Base-by-base conservation (phyloP, 2,888 invertebrate species). In the Bembecia ichneumoniformis region DNA sequence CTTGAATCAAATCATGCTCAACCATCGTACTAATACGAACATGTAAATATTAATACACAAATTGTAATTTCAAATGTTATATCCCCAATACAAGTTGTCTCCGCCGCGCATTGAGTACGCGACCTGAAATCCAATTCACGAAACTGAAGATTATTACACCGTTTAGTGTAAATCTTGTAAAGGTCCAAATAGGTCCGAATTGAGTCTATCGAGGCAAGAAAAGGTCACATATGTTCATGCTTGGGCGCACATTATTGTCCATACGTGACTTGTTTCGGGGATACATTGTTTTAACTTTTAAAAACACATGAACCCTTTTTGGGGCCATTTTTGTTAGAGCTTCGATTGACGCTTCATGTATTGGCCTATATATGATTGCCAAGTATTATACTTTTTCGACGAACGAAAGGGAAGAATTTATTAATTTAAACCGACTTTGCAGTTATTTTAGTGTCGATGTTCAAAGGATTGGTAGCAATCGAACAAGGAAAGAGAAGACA, bases 211-310 rank as follows among this genome's bases (percentile, higher is more conserved):
- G 56, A 64, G 28, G 28, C 28, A 28, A n/a, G 40, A 40, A 40
- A 44, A 60, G 66, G 68, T 61, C 68, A 57, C 65, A 69, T 59
- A 69, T 59, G 60, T 58, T 60, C 54, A 56, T 52, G 55, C 58
- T 54, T 56, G 58, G 45, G 56, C 59, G 13, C 10, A 59, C 62
- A 58, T 67, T 67, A 70, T 70, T 56, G 62, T 54, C 47, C 54
- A 50, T 60, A 74, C 74, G 75, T 75, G 77, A 70, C 62, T 53
- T 51, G 73, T 56, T 62, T 66, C 53, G 59, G 56, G 56, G 62
- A 69, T 64, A 58, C 58, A 58, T 54, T 15, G 44, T 44, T 58
- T 58, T 59, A 60, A 63, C 59, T 61, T 63, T 63, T 60, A 55
- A 67, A 28, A 28, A 61, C 59, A 59, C 55, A 62, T 63, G 58